These are phyloP conservation scores for Scolanthus callimorphus DNA, from an alignment of 92 coral and sea anemone genomes.

Conservation along the genomic window DNA sequence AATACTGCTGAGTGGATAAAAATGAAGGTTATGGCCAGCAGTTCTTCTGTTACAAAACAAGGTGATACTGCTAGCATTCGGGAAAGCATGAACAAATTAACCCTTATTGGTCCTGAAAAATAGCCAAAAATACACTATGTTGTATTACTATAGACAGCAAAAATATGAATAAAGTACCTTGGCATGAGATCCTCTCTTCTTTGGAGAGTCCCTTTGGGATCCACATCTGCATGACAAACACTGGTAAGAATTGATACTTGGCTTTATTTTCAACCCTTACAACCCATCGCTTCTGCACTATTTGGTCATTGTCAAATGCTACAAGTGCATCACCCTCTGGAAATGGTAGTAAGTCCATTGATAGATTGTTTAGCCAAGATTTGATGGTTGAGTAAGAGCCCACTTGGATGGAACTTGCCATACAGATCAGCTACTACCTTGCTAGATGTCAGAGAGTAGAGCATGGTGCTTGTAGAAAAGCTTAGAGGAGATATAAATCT, in stretches of 20 bases:
- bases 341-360: not conserved
- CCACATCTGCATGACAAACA: slow-evolving; percentile 3
- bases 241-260: not conserved
- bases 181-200: slow-evolving; percentile 8
- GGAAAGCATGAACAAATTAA: no score
- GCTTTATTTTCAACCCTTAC: not conserved
- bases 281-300: not conserved
- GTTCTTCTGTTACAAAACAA: no score
- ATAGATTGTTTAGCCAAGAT: not conserved
- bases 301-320: slow-evolving; percentile 7
- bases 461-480: not conserved
- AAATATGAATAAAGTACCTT: not conserved
- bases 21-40: no score
- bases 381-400: not conserved
- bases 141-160: no score
- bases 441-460: not conserved
- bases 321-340: not conserved
- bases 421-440: not conserved
- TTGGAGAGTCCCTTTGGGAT: not conserved
- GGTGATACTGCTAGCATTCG: no score
- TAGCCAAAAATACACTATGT: no score
- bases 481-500: not conserved
- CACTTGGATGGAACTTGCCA: not conserved
- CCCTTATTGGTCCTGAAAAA: no score
- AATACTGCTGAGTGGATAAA: no score